phyloP scores from a whole-genome alignment of 37 sponge, comb jelly and placozoan species.

The Oopsacas minuta region DNA sequence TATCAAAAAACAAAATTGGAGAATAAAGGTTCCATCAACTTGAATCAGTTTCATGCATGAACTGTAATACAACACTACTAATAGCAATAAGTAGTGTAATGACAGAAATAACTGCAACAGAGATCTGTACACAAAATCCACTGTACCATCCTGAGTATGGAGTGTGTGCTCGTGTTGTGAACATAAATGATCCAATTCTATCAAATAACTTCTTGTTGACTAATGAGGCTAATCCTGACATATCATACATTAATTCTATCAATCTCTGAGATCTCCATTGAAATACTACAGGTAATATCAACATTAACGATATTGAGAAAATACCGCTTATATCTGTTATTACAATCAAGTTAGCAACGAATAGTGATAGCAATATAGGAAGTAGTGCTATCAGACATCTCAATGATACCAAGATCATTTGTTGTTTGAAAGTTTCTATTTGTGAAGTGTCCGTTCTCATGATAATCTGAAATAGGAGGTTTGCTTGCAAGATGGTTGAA shows the following conservation, averaged over 20 bases:
- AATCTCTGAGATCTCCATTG: neutral
- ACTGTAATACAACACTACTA: neutral
- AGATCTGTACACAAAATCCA: neutral
- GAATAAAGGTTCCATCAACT: too few relatives aligned
- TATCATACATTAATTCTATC: neutral
- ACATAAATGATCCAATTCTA: neutral
- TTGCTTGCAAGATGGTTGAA: neutral
- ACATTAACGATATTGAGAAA: neutral
- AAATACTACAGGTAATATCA: neutral
- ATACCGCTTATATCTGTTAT: neutral
- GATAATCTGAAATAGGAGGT: neutral
- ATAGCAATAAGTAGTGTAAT: neutral
- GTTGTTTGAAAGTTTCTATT: neutral
- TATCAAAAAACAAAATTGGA: too few relatives aligned
- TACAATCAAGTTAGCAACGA: neutral
- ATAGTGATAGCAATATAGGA: neutral
- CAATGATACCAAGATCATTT: neutral
- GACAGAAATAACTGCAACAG: neutral
- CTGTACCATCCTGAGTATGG: constrained; percentile 6
- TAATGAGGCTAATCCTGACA: neutral
- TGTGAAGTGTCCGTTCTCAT: neutral
- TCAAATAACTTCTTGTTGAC: neutral
- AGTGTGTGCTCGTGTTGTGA: neutral
- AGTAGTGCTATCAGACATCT: neutral
- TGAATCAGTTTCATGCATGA: neutral